Conservation (phyloP, 2,888 invertebrate species). For the Limnephilus auricula region DNA sequence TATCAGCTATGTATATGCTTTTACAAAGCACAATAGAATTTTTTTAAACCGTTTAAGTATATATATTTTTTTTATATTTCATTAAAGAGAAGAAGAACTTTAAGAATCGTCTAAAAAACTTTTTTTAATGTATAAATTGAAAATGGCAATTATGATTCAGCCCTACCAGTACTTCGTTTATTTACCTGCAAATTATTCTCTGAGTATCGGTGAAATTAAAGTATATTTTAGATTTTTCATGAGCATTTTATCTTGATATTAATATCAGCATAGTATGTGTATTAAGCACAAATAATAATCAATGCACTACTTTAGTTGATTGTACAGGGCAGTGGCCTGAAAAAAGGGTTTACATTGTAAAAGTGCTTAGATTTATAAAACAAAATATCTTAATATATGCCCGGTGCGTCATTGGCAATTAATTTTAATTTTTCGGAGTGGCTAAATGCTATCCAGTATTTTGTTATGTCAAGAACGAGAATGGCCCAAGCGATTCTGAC, state of each 20-base stretch:
- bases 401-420: too few species aligned
- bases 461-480: too few species aligned
- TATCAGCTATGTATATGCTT: background rate
- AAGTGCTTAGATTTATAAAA: background rate
- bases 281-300: background rate
- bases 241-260: slow-evolving; percentile 16
- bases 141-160: slow-evolving; percentile 33
- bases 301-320: slow-evolving; percentile 2
- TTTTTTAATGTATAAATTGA: background rate
- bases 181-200: background rate
- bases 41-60: background rate
- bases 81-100: too few species aligned
- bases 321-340: background rate
- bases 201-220: background rate
- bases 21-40: background rate
- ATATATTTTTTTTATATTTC: background rate
- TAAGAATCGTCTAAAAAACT: background rate
- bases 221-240: slow-evolving; percentile 18
- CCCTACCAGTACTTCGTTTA: background rate
- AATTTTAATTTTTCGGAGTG: too few species aligned
- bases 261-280: background rate
- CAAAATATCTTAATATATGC: too few species aligned
- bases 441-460: too few species aligned
- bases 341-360: background rate
- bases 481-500: too few species aligned